These are phyloP conservation scores for Vulpes lagopus DNA, from an alignment of 2,113 vertebrate species.

Conservation along the genomic window DNA sequence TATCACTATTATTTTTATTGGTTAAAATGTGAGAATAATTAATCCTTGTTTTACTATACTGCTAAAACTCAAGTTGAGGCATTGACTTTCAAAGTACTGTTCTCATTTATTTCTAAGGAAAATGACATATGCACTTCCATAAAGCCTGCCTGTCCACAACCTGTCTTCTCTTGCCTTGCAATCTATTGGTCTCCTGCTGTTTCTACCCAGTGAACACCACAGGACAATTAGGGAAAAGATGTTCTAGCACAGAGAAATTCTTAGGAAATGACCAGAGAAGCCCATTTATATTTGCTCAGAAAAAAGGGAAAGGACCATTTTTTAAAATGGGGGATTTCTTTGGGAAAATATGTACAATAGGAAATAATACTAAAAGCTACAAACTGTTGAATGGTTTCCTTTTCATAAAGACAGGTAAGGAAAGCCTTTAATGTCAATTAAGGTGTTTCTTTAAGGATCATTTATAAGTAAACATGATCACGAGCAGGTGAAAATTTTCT, in stretches of 20 bases:
- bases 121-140: background rate
- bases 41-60: background rate
- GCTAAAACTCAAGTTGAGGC: background rate
- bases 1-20: background rate
- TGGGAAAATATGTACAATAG: background rate
- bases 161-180: background rate
- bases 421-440: background rate
- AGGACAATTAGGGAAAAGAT: background rate
- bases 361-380: conserved; percentile 9
- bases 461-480: background rate
- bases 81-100: conserved; percentile 4
- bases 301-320: conserved; percentile 43
- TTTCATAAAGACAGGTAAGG: background rate
- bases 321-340: background rate
- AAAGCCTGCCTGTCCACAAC: background rate
- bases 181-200: background rate
- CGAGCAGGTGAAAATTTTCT: background rate
- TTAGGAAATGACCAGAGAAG: background rate
- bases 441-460: background rate
- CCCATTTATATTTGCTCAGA: background rate
- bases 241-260: background rate
- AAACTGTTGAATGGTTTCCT: background rate
- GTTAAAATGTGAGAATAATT: background rate
- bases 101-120: conserved; percentile 3
- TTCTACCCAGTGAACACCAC: background rate